Percentiles rank a stretch among this genome's conserved stretches.
Evolutionary conservation across 2,888 invertebrate species (phyloP).

Genomic region (Xestia rhomboidea): DNA sequence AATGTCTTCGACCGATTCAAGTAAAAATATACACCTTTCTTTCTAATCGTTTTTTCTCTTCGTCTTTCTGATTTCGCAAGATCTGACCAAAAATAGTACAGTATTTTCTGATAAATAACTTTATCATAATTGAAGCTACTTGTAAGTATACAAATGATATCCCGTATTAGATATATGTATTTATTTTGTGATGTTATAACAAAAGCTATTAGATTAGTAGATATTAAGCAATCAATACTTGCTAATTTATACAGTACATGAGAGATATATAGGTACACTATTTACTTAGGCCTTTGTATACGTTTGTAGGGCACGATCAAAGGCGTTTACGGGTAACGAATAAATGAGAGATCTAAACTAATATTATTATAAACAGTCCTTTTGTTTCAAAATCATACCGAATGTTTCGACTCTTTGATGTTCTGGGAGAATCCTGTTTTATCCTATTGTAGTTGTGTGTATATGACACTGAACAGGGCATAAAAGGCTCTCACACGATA

Average conservation of each 20-base stretch:
- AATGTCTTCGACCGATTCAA: neutral
- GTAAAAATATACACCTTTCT: neutral
- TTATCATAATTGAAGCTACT: neutral
- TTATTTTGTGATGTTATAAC: conserved; percentile 7
- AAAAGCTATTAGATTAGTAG: neutral
- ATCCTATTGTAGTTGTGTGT: neutral
- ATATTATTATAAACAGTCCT: conserved; percentile 38
- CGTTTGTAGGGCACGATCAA: conserved; percentile 20
- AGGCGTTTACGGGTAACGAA: conserved; percentile 20
- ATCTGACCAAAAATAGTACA: conserved; percentile 4
- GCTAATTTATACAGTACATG: neutral
- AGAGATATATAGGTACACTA: conserved; percentile 8
- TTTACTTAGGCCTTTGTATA: conserved; percentile 31
- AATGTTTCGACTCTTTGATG: conserved; percentile 9
- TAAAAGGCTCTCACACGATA: neutral
- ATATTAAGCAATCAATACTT: conserved; percentile 20
- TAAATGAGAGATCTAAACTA: conserved; percentile 45
- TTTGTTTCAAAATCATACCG: conserved; percentile 21
- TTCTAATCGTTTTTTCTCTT: neutral
- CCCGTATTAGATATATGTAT: neutral
- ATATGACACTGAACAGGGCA: neutral
- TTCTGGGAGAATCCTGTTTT: neutral
- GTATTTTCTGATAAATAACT: neutral
- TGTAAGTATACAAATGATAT: neutral
- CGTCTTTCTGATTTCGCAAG: neutral